A percentile compares a stretch with the other conserved stretches of the same genome.
Evolutionary conservation across 2,113 vertebrate species (phyloP).

Genomic region (Casuarius casuarius): DNA sequence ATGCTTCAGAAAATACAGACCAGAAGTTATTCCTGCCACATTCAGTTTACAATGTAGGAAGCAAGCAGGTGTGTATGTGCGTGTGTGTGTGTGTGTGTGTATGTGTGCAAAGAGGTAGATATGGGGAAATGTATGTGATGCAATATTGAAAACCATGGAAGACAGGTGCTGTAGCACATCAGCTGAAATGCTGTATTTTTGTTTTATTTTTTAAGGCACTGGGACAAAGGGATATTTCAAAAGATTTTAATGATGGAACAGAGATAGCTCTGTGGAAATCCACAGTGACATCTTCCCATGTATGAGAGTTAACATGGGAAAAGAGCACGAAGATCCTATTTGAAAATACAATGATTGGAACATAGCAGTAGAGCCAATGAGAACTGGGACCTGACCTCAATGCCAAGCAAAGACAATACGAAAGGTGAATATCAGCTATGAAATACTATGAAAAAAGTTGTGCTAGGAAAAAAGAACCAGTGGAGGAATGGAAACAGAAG

Average conservation of each 20-base stretch:
- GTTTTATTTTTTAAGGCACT: neutral
- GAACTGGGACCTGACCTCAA: neutral
- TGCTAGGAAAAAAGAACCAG: neutral
- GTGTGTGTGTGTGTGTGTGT: neutral
- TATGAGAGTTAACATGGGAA: neutral
- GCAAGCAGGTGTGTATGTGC: neutral
- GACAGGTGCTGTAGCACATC: neutral
- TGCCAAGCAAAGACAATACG: neutral
- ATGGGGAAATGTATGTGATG: neutral
- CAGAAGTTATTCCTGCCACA: neutral
- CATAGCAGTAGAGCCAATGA: neutral
- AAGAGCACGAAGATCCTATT: neutral
- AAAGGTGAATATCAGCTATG: neutral
- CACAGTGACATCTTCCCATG: neutral
- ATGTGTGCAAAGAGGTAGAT: neutral
- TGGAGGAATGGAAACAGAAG: neutral
- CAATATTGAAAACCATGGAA: neutral
- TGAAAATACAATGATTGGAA: neutral
- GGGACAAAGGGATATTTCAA: neutral
- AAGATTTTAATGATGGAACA: neutral
- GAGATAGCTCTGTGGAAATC: neutral
- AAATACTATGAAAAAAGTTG: neutral
- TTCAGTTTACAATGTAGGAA: neutral
- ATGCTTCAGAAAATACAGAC: neutral
- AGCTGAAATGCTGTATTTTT: neutral